Conservation (phyloP, 2,888 invertebrate species). For the Nebria salina region DNA sequence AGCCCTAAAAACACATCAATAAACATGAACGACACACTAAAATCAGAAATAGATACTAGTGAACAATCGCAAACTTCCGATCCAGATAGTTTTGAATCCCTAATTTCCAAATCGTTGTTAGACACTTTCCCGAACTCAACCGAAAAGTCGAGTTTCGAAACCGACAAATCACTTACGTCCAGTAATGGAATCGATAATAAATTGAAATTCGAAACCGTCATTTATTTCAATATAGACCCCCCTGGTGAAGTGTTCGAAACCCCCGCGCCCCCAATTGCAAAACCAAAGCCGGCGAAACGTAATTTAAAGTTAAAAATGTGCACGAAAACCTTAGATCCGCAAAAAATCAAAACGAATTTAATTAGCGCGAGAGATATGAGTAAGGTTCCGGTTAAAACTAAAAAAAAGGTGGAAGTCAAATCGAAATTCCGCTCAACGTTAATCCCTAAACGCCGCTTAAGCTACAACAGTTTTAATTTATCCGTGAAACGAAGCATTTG, state of each 20-base stretch:
- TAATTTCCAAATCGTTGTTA: no score
- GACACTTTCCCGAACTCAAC: no score
- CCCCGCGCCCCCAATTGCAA: neutral
- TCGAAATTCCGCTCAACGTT: neutral
- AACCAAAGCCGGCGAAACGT: neutral
- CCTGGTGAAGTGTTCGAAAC: neutral
- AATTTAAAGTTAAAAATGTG: neutral
- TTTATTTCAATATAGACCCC: neutral
- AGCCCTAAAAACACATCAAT: no score
- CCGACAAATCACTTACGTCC: no score
- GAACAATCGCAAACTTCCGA: no score
- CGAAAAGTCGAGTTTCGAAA: no score
- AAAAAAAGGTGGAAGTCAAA: neutral
- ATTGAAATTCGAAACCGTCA: neutral
- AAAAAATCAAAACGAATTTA: neutral
- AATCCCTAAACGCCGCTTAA: neutral
- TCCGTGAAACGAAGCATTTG: neutral
- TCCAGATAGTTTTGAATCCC: no score
- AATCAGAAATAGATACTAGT: no score
- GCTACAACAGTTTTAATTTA: neutral
- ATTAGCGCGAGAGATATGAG: neutral
- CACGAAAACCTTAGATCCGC: neutral
- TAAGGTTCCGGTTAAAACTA: neutral
- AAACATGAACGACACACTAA: no score
- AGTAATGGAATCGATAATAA: neutral